These are phyloP conservation scores for Myotis yumanensis DNA, from an alignment of 2,113 vertebrate species.

Conservation along the genomic window DNA sequence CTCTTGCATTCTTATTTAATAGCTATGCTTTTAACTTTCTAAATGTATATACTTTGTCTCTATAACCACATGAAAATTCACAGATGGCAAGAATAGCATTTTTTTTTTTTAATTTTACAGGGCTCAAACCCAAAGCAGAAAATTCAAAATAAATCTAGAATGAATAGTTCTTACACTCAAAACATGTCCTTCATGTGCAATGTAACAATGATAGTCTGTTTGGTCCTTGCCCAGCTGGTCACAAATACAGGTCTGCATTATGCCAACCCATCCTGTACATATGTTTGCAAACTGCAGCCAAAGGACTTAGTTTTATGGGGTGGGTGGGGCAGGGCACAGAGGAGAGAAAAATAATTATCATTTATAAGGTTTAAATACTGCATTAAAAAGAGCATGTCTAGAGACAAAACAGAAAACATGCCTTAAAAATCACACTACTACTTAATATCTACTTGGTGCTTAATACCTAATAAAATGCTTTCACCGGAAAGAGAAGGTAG, in stretches of 20 bases:
- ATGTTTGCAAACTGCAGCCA: neutral
- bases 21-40: neutral
- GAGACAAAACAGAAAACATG: neutral
- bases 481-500: neutral
- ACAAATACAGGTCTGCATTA: neutral
- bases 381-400: neutral
- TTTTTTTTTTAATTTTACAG: neutral
- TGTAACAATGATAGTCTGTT: neutral
- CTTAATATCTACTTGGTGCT: neutral
- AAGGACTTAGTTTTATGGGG: neutral
- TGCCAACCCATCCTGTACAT: neutral
- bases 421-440: neutral
- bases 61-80: neutral
- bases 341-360: neutral
- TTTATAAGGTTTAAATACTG: conserved; percentile 16
- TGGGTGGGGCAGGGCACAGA: neutral
- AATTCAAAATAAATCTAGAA: neutral
- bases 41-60: neutral
- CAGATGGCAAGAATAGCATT: neutral
- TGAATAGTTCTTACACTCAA: neutral
- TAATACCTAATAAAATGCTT: conserved; percentile 2
- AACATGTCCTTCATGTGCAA: neutral
- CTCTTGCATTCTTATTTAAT: conserved; percentile 27
- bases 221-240: neutral
- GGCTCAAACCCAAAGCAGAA: conserved; percentile 29